These are phyloP conservation scores for Pegoplata infirma DNA, from an alignment of 2,888 invertebrate genomes.

Conservation along the genomic window DNA sequence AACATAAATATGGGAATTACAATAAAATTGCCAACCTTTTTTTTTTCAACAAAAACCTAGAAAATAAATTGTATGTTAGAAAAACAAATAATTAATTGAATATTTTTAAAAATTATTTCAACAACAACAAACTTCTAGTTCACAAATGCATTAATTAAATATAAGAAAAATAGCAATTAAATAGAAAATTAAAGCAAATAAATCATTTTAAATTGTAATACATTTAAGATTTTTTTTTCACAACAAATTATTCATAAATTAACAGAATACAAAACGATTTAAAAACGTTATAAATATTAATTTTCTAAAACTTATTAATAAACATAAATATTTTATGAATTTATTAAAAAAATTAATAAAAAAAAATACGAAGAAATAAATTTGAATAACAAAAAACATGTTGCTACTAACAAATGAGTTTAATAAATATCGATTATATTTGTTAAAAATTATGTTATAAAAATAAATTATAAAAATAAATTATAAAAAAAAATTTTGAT, in stretches of 20 bases:
- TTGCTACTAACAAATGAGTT: not conserved
- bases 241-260: conserved; percentile 15
- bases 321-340: not conserved
- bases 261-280: not conserved
- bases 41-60: not conserved
- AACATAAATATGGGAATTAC: conserved; percentile 15
- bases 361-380: no score
- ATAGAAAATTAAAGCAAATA: conserved; percentile 33
- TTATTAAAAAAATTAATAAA: no score
- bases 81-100: conserved; percentile 29
- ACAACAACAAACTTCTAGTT: not conserved
- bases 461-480: not conserved
- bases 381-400: not conserved
- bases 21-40: conserved; percentile 8
- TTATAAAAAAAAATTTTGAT: no score
- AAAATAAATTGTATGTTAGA: not conserved
- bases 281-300: conserved; percentile 17
- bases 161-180: conserved; percentile 19
- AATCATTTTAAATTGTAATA: conserved; percentile 23
- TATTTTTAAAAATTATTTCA: conserved; percentile 14
- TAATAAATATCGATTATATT: not conserved
- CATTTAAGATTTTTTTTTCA: not conserved
- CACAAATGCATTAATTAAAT: conserved; percentile 16
- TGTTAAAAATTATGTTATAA: not conserved
- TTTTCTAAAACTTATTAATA: not conserved